Base-by-base conservation (phyloP, 2,113 vertebrate species). In the Ariopsis seemanni region DNA sequence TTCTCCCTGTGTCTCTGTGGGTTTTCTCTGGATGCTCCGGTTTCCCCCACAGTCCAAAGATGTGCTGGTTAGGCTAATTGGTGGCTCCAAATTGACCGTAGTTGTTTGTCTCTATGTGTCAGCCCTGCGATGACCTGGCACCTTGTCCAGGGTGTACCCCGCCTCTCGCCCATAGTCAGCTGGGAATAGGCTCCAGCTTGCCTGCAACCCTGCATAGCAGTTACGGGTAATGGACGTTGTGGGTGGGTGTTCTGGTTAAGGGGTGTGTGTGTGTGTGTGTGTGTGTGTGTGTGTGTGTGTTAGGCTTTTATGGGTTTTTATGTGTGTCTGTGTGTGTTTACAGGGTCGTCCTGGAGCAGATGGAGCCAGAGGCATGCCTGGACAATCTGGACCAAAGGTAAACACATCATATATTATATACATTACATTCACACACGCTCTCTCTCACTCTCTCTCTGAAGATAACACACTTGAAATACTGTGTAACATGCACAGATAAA, bases 371-470 rank as follows among this genome's bases (percentile, higher is more conserved):
- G 98, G 98, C 0, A 99, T 99, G 97, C 98, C 98, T 0, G 98
- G 98, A 71, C 97, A 98, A 89, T 96, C 98, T 0, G 98, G 98
- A 90, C 86, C 97, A n/a, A 99, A 99, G 97, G 98, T 99, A 95
- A 77, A n/a, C n/a, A 84, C 10, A 57, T 12, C 12, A 42, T 20
- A 72, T 72, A 72, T 34, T 52, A 62, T 62, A 42, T 42, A 48
- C 30, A 58, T 58, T 62, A 67, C 42, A 42, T 17, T 8, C 71
- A 20, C 71, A 42, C 34, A 48, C 17, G 25, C 42, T 8, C 60
- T n/a, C 62, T 10, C 8, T 53, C 50, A 30, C 14, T 30, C 53
- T 14, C 10, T 50, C 34, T 60, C 55, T n/a, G 17, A 15, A 42
- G 50, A 78, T 53, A 10, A 80, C 60, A 80, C 2, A 74, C 67